Conservation (phyloP, 2,113 vertebrate genomes). For the Phoenicopterus ruber region DNA sequence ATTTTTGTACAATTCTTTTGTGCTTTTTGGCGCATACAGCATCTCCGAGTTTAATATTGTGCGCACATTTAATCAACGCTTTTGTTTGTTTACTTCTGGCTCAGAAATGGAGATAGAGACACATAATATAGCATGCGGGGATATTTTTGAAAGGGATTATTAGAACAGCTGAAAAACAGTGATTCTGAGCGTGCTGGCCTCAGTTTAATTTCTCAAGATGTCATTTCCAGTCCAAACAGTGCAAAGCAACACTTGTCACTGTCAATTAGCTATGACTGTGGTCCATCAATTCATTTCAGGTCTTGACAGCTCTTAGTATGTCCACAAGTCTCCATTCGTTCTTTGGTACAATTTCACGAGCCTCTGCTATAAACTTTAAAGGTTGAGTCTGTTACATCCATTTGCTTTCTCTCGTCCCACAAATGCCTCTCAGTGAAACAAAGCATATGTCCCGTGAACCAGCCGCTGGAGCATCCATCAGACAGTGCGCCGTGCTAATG, state of each 20-base stretch:
- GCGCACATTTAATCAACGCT: background rate
- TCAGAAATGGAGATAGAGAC: background rate
- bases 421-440: background rate
- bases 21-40: background rate
- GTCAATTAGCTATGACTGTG: slow-evolving; percentile 27
- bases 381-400: slow-evolving; percentile 9
- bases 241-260: slow-evolving; percentile 5
- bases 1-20: background rate
- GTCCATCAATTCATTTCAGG: background rate
- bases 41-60: background rate
- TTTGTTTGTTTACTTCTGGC: background rate
- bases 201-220: slow-evolving; percentile 3
- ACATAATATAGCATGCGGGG: background rate
- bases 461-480: background rate
- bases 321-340: background rate
- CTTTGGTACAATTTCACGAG: background rate
- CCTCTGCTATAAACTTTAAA: slow-evolving; percentile 14
- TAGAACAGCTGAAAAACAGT: background rate
- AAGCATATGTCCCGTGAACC: background rate
- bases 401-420: background rate
- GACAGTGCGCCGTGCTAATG: background rate
- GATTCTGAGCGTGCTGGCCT: background rate
- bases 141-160: background rate
- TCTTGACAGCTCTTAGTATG: background rate
- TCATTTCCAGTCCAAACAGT: slow-evolving; percentile 7